Evolutionary conservation across 1,140 invertebrate species (phyloP).

Genomic region (Saccostrea glomerata): DNA sequence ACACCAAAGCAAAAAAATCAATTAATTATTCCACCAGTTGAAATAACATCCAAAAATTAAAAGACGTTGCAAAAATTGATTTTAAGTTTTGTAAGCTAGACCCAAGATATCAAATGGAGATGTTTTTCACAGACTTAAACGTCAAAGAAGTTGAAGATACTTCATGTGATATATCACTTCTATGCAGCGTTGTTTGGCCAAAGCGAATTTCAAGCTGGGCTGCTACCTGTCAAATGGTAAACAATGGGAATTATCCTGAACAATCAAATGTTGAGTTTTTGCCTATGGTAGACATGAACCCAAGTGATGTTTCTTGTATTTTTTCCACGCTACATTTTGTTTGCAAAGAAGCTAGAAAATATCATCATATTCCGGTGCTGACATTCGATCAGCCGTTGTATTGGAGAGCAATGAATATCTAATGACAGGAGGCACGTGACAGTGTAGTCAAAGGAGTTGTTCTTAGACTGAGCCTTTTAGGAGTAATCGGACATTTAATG

Average conservation of each 20-base stretch:
- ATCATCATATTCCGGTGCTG: slow-evolving; percentile 55
- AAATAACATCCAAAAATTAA: not conserved
- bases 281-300: slow-evolving; percentile 69
- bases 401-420: slow-evolving; percentile 60
- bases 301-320: slow-evolving; percentile 67
- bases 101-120: not conserved
- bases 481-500: slow-evolving; percentile 48
- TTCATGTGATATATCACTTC: not conserved
- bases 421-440: slow-evolving; percentile 39
- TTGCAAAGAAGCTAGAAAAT: slow-evolving; percentile 45
- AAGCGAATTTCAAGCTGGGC: slow-evolving; percentile 43
- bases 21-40: not conserved
- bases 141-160: not conserved
- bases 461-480: slow-evolving; percentile 49
- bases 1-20: slow-evolving; percentile 55
- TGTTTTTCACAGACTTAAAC: slow-evolving; percentile 7
- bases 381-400: slow-evolving; percentile 61
- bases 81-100: slow-evolving; percentile 41
- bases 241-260: slow-evolving; percentile 14
- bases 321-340: slow-evolving; percentile 68
- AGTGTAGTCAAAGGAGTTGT: slow-evolving; percentile 49
- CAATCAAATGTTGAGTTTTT: slow-evolving; percentile 59
- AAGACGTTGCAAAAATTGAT: slow-evolving; percentile 36
- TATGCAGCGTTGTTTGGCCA: slow-evolving; percentile 40
- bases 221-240: slow-evolving; percentile 37